Evolutionary conservation across 2,113 vertebrate species (phyloP).

Genomic region (Notarius lentiginosus): DNA sequence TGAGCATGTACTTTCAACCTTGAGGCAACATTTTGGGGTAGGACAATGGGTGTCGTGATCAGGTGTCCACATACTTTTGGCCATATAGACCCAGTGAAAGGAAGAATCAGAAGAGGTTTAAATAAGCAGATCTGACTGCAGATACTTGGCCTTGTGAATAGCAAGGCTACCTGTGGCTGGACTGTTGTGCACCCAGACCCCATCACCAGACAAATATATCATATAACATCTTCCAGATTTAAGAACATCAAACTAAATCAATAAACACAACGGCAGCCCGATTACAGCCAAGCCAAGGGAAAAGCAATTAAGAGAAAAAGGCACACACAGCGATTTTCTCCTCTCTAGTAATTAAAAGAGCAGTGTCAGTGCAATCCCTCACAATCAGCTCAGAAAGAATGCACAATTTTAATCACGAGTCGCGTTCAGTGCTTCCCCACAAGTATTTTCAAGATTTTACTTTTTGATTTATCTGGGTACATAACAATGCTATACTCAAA

Average conservation of each 20-base stretch:
- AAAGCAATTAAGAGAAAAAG: constrained; percentile 55
- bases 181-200: constrained; percentile 4
- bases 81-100: not conserved
- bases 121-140: constrained; percentile 23
- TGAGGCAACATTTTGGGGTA: not conserved
- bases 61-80: not conserved
- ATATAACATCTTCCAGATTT: constrained; percentile 41
- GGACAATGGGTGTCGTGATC: not conserved
- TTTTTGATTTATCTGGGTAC: not conserved
- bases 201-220: constrained; percentile 22
- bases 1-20: not conserved
- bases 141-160: not conserved
- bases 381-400: constrained; percentile 46
- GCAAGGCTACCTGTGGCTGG: not conserved
- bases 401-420: constrained; percentile 41
- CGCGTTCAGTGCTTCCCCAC: not conserved
- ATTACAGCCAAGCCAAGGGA: constrained; percentile 45
- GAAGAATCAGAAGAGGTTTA: constrained; percentile 3
- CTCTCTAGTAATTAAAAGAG: constrained; percentile 53
- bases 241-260: constrained; percentile 49
- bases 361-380: constrained; percentile 42
- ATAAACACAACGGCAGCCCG: constrained; percentile 52
- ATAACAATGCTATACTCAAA: not conserved
- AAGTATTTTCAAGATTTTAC: not conserved
- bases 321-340: constrained; percentile 48